Evolutionary conservation across 2,113 vertebrate genomes (phyloP).

Genomic region (Serinus canaria): DNA sequence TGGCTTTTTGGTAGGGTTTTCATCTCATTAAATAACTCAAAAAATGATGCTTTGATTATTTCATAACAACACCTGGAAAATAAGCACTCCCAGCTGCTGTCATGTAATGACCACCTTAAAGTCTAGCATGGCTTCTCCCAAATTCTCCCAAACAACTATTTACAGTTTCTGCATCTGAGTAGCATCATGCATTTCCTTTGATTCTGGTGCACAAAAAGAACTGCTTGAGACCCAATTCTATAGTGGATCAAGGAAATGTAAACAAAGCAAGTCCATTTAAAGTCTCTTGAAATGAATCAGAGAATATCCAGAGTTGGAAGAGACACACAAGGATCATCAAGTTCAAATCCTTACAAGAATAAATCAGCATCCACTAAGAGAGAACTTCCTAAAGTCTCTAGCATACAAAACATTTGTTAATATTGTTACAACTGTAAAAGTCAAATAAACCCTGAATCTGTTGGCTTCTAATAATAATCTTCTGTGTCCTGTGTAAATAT

Average conservation of each 20-base stretch:
- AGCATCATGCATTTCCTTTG: neutral
- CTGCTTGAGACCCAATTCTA: neutral
- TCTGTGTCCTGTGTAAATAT: neutral
- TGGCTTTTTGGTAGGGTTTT: neutral
- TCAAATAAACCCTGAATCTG: neutral
- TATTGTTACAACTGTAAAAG: neutral
- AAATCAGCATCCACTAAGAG: neutral
- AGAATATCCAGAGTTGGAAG: neutral
- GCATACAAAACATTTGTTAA: neutral
- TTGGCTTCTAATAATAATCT: neutral
- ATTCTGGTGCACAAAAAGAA: neutral
- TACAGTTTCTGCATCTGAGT: neutral
- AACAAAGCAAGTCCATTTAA: neutral
- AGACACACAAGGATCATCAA: neutral
- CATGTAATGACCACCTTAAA: neutral
- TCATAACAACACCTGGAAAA: neutral
- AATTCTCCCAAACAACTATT: neutral
- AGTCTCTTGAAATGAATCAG: neutral
- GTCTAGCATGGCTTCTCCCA: neutral
- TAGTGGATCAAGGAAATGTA: neutral
- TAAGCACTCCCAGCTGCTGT: neutral
- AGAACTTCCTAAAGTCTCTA: neutral
- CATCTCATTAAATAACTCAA: neutral
- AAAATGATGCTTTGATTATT: neutral
- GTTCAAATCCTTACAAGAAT: neutral